These are phyloP conservation scores for Drosophila nigritarsus DNA, from an alignment of 2,888 invertebrate genomes.

Conservation along the genomic window DNA sequence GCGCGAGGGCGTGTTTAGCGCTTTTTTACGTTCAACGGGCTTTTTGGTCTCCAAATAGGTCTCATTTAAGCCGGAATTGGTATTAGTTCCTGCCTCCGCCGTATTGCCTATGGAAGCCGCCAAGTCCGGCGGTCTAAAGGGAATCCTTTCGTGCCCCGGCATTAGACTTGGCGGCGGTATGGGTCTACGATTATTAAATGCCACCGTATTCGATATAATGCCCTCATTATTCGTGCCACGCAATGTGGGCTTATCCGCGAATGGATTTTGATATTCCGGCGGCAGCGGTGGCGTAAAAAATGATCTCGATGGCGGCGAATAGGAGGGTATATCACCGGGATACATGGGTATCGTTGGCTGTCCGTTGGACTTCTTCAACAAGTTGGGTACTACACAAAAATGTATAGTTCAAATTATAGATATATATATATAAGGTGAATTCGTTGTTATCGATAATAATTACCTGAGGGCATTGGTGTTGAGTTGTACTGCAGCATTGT, in stretches of 20 bases:
- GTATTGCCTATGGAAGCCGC: conserved; percentile 46
- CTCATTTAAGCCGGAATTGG: conserved; percentile 26
- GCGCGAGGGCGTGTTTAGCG: conserved; percentile 90
- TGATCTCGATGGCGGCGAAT: conserved; percentile 92
- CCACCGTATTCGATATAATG: conserved; percentile 73
- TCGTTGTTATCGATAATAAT: conserved; percentile 1
- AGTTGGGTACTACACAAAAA: conserved; percentile 85
- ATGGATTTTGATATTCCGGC: conserved; percentile 93
- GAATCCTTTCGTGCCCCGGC: conserved; percentile 93
- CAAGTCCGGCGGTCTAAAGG: conserved; percentile 88
- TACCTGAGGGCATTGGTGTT: conserved; percentile 84
- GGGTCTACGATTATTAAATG: conserved; percentile 90
- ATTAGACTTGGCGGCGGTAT: conserved; percentile 93
- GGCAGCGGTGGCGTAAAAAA: conserved; percentile 94
- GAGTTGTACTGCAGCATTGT: conserved; percentile 78
- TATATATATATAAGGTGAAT: background rate
- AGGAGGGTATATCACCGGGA: conserved; percentile 91
- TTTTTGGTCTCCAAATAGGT: conserved; percentile 20
- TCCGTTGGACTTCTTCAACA: conserved; percentile 86
- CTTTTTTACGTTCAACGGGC: conserved; percentile 86
- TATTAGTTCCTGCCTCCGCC: conserved; percentile 21
- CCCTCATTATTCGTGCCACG: conserved; percentile 89
- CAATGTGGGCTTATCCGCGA: conserved; percentile 94
- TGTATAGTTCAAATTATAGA: background rate
- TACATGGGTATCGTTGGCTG: conserved; percentile 87